phyloP scores from a whole-genome alignment of 2,113 vertebrate species.

The Baryphthengus martii region DNA sequence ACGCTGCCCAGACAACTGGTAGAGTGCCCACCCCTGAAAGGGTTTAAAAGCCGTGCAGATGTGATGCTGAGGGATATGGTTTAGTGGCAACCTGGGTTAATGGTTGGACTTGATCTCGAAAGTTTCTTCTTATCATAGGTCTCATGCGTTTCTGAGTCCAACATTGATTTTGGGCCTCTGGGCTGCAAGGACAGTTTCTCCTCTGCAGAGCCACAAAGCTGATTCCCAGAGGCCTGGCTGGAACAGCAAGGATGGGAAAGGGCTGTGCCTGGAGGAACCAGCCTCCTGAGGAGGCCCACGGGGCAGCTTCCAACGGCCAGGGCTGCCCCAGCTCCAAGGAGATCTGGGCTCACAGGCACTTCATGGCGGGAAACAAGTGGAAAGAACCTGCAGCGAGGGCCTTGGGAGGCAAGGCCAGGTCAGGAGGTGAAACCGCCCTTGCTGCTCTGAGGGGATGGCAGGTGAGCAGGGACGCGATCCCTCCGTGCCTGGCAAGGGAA shows the following conservation, averaged over 20 bases:
- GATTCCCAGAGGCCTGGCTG: too few species aligned
- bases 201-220: fast-evolving
- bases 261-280: fast-evolving
- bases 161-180: too few species aligned
- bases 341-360: fast-evolving
- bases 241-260: fast-evolving
- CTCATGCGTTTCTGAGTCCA: not conserved
- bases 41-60: not conserved
- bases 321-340: too few species aligned
- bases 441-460: too few species aligned
- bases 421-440: fast-evolving
- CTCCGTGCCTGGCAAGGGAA: fast-evolving
- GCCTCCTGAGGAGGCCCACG: fast-evolving
- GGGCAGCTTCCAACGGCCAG: not conserved
- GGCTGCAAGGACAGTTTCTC: fast-evolving
- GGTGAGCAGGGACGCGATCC: fast-evolving
- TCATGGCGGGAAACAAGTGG: not conserved
- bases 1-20: too few species aligned
- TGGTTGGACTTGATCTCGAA: not conserved
- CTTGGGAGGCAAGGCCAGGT: not conserved
- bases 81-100: not conserved
- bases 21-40: too few species aligned
- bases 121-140: not conserved
- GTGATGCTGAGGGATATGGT: not conserved
- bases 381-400: fast-evolving